Base-by-base conservation (phyloP, 2,797 vertebrate species). In the Liparis tanakae region DNA sequence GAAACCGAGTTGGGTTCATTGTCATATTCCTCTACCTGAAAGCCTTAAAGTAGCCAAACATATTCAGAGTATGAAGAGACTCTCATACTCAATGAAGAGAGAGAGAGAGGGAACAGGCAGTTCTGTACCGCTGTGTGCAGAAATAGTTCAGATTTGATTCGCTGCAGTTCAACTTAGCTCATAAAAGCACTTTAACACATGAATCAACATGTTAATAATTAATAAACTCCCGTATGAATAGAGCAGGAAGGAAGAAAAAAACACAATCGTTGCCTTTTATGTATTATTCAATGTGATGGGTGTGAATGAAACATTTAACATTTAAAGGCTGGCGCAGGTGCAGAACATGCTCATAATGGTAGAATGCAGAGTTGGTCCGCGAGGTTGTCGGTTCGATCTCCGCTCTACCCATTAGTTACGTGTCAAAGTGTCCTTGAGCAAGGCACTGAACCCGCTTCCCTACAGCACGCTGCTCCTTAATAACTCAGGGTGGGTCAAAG, bases 201-300 rank as follows among this genome's bases (percentile, higher is more conserved):
- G 85, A 87, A 89, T 88, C 70, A 84, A 84, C 76, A 87, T 78
- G 80, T 88, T 63, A 88, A 90, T 91, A 87, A 88, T 89, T 56
- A 85, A 91, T 85, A 70, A 77, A 78, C 59, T 62, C 43, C 59
- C 48, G 78, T 84, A 84, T 84, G 81, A 91, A 88, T 72, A 84
- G 74, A 48, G 51, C n/a, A n/a, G 33, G 14, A 13, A 43, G n/a
- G n/a, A n/a, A n/a, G n/a, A n/a, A 39, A 48, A 68, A 78, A 59
- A 79, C 65, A 65, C 22, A 13, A 81, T 74, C 68, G 41, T 63
- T 70, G 59, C 76, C 51, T 72, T 63, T 72, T 68, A 74, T 89
- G 63, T 39, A 86, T 89, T 85, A 67, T 90, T 87, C 74, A 87
- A 67, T 70, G 51, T 79, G 75, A 64, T 33, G 14, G 20, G 44